Conservation (phyloP, 2,797 vertebrate genomes). For the Prunella strophiata region DNA sequence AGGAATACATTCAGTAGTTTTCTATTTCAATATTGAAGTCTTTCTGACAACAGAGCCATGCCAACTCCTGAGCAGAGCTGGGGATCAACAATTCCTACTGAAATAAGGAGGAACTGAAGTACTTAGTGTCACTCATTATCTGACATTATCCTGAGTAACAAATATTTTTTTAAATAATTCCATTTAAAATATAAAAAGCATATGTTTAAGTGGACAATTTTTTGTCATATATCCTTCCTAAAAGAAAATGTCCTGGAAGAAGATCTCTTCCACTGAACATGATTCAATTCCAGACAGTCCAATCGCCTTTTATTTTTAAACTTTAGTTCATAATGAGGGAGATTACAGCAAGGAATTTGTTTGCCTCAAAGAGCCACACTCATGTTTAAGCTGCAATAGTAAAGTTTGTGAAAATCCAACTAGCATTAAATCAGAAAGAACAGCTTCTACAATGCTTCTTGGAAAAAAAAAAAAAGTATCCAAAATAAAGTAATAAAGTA, state of each 20-base stretch:
- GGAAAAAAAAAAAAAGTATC: background rate
- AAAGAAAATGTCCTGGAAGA: background rate
- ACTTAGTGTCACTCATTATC: background rate
- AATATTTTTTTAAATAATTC: background rate
- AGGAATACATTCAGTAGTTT: constrained; percentile 33
- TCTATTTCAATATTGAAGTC: constrained; percentile 38
- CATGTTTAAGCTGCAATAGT: background rate
- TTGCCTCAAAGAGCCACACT: background rate
- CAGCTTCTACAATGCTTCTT: background rate
- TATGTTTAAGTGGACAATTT: background rate
- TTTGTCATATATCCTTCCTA: background rate
- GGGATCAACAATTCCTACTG: background rate
- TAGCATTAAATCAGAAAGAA: background rate
- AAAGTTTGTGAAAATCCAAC: background rate
- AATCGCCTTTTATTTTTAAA: background rate
- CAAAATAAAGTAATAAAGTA: background rate
- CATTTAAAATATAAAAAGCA: background rate
- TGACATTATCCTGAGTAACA: background rate
- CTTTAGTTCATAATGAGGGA: background rate
- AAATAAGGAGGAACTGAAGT: background rate
- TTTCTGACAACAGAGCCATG: constrained; percentile 5
- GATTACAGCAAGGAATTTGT: background rate
- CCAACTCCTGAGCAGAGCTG: background rate
- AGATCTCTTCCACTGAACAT: background rate
- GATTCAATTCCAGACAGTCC: background rate